Conservation (phyloP, 2,797 vertebrate species). For the Molossus molossus region DNA sequence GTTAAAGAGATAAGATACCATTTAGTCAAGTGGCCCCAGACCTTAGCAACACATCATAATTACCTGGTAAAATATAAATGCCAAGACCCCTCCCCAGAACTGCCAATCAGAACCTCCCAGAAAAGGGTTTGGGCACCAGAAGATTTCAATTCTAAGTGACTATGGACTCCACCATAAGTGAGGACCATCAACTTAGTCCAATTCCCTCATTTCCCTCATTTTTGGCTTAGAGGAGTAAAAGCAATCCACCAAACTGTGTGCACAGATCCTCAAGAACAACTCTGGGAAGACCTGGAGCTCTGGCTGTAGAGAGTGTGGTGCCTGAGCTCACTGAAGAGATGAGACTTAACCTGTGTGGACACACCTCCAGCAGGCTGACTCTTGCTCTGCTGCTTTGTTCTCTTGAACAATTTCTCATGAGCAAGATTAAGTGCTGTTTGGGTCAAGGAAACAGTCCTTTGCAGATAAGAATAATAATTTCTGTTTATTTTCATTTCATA, state of each 20-base stretch:
- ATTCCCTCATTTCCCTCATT: background rate
- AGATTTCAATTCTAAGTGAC: background rate
- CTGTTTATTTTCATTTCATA: constrained; percentile 59
- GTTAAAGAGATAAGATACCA: background rate
- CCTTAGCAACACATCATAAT: constrained; percentile 32
- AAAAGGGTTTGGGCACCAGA: background rate
- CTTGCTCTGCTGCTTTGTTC: background rate
- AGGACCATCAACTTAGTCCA: background rate
- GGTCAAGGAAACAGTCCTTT: background rate
- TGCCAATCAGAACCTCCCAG: background rate
- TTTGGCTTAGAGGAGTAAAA: constrained; percentile 9
- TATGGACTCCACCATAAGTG: background rate
- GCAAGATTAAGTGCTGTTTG: constrained; percentile 21
- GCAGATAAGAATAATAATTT: constrained; percentile 59
- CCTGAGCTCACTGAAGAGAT: background rate
- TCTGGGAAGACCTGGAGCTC: background rate
- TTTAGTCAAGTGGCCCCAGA: constrained; percentile 4
- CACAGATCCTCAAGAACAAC: background rate
- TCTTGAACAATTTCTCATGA: constrained; percentile 18
- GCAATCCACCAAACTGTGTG: background rate
- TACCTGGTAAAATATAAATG: constrained; percentile 35
- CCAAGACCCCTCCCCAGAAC: background rate
- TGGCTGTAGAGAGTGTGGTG: background rate
- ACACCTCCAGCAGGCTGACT: background rate
- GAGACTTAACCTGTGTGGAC: background rate